Base-by-base conservation (phyloP, 2,888 invertebrate species). In the Psylliodes chrysocephalus region DNA sequence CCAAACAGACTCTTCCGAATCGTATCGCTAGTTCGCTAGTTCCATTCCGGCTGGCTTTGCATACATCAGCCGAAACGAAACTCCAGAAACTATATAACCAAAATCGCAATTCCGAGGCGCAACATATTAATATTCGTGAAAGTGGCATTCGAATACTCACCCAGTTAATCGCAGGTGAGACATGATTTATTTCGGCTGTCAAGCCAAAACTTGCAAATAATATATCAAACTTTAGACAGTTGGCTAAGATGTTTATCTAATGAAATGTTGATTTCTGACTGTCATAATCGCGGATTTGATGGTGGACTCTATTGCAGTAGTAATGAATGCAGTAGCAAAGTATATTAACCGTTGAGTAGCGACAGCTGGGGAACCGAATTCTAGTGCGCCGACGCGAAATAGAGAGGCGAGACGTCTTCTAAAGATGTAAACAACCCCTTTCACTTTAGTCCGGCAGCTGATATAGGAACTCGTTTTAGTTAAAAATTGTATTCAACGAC, bases 151-250 rank as follows among this genome's bases (percentile, higher is more conserved):
- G 76, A 77, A 79, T 78, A 77, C 76, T 77, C 76, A 49, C 73
- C 67, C 72, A 77, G 79, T 78, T 79, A 78, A 78, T 78, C 77
- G 78, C 78, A 79, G 78, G 78, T 79, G 77, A 75, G 74, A 74
- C 25, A 75, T 77, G 77, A 79, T 79, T 79, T 79, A 79, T 79
- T 72, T 72, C 72, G 69, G 71, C 74, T 35, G 78, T 76, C 76
- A 73, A 74, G 71, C 25, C 69, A 66, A 15, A 68, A 75, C 74
- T 77, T 67, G 70, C 72, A 73, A 76, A 77, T 78, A 78, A 78
- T 78, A 78, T 75, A 75, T 76, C 76, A 77, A 72, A 75, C 59
- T 59, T 66, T 55, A 55, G 42, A 44, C 42, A 54, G 42, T 8
- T 17, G 12, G n/a, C 12, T 42, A 8, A 30, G 40, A 53, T 53